Evolutionary conservation across 2,113 vertebrate genomes (phyloP).

Genomic region (Ploceus nigricollis): DNA sequence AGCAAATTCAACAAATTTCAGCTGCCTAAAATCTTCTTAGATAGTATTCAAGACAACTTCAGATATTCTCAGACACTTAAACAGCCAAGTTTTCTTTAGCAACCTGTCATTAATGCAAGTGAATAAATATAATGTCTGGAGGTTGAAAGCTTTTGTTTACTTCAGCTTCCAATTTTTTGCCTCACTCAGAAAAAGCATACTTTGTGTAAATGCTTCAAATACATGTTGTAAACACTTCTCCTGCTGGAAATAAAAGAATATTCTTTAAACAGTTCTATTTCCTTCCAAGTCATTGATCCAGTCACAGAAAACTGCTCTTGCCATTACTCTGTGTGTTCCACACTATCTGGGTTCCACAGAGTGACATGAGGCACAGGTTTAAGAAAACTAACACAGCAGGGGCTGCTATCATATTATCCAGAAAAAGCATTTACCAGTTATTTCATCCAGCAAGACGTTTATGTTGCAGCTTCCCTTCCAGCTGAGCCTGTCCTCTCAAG

Average conservation of each 20-base stretch:
- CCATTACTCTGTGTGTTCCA: neutral
- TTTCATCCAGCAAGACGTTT: constrained; percentile 23
- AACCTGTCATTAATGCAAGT: neutral
- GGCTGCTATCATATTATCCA: neutral
- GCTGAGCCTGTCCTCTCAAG: neutral
- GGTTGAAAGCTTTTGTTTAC: neutral
- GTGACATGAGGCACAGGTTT: neutral
- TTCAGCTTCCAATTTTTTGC: neutral
- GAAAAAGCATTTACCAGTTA: constrained; percentile 13
- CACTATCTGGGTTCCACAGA: neutral
- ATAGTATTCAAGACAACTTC: neutral
- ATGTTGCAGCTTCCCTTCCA: constrained; percentile 20
- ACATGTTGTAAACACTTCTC: neutral
- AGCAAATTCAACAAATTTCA: neutral
- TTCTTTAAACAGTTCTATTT: neutral
- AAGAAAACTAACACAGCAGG: constrained; percentile 26
- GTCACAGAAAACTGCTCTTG: neutral
- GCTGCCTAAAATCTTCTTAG: neutral
- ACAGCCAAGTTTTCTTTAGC: neutral
- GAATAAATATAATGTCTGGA: neutral
- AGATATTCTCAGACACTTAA: neutral
- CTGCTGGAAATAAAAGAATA: neutral
- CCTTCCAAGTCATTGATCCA: neutral
- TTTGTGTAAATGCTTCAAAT: neutral
- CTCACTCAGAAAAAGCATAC: neutral